Conservation (phyloP, 1,140 invertebrate genomes). For the Monomorium pharaonis region DNA sequence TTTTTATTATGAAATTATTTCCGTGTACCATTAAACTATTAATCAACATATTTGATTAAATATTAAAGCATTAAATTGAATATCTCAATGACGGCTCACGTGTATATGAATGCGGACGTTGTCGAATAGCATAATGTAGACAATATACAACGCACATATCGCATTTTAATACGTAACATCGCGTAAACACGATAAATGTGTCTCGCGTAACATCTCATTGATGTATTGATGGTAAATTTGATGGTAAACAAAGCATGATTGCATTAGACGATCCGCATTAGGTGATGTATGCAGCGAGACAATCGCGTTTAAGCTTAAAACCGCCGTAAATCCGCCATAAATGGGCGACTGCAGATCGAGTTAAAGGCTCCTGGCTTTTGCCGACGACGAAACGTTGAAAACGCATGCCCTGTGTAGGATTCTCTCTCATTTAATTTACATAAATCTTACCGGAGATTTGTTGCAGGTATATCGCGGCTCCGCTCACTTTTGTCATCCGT, state of each 20-base stretch:
- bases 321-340: conserved; percentile 16
- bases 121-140: not conserved
- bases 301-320: conserved; percentile 36
- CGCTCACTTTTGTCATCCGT: conserved; percentile 4
- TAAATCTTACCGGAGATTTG: conserved; percentile 35
- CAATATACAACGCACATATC: conserved; percentile 31
- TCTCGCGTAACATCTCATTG: not conserved
- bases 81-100: not conserved
- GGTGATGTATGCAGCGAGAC: not conserved
- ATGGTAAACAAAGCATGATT: conserved; percentile 19
- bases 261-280: conserved; percentile 5
- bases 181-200: not conserved
- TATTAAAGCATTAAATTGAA: not conserved
- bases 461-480: conserved; percentile 1
- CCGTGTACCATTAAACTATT: conserved; percentile 10
- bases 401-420: conserved; percentile 5
- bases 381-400: conserved; percentile 27
- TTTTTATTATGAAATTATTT: no score
- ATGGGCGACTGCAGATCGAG: conserved; percentile 6
- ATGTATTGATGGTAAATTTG: conserved; percentile 6
- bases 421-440: conserved; percentile 63
- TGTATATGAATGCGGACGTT: not conserved
- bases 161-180: conserved; percentile 31
- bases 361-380: conserved; percentile 16
- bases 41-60: conserved; percentile 45